phyloP scores from a whole-genome alignment of 2,113 vertebrate genomes.

The Cheilinus undulatus region DNA sequence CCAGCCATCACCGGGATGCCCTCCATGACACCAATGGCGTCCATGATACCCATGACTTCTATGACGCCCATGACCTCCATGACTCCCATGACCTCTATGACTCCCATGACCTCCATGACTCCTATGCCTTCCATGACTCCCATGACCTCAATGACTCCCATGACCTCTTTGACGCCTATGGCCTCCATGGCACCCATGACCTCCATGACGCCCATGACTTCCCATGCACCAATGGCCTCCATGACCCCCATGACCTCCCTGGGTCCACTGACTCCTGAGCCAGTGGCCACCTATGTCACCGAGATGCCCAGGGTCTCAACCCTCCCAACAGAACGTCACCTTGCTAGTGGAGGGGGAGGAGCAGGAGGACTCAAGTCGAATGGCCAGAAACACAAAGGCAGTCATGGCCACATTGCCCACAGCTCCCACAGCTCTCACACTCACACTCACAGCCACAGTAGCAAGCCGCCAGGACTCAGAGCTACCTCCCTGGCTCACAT shows the following conservation, averaged over 20 bases:
- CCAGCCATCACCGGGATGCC: constrained; percentile 56
- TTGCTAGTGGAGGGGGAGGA: constrained; percentile 37
- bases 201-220: constrained; percentile 44
- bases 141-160: constrained; percentile 54
- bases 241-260: constrained; percentile 73
- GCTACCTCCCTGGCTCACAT: constrained; percentile 74
- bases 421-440: constrained; percentile 56
- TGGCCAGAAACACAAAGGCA: constrained; percentile 88
- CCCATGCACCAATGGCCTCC: constrained; percentile 49
- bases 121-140: constrained; percentile 61
- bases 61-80: constrained; percentile 58
- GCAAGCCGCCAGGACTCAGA: constrained; percentile 73
- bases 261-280: constrained; percentile 85
- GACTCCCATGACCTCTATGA: constrained; percentile 48
- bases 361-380: constrained; percentile 84
- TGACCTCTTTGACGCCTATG: constrained; percentile 50
- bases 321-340: constrained; percentile 72
- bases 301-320: constrained; percentile 85
- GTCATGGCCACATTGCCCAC: constrained; percentile 63
- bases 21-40: constrained; percentile 60
- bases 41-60: constrained; percentile 55
- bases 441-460: constrained; percentile 71
- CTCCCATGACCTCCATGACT: constrained; percentile 57
- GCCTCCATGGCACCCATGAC: constrained; percentile 56
- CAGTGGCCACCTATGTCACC: constrained; percentile 88